Conservation (phyloP, 2,888 invertebrate species). For the Syrphus vitripennis region DNA sequence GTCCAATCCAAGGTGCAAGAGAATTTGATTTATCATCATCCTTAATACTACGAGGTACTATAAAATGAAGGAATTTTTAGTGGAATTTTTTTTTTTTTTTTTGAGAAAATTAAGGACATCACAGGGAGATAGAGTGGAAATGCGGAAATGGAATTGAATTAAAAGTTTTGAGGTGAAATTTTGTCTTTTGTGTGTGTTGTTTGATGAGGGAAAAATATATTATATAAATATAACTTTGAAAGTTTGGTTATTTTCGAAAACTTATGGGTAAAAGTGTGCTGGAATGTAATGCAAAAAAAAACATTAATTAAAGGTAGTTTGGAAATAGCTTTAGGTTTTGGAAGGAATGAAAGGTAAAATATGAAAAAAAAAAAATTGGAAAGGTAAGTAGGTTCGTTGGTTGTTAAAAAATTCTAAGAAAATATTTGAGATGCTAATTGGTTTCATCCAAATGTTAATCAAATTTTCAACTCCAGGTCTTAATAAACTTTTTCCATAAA, state of each 20-base stretch:
- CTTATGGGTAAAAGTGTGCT: background rate
- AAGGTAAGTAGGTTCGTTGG: no score
- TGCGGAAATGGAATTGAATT: conserved; percentile 25
- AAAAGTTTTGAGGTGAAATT: conserved; percentile 17
- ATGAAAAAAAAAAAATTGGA: no score
- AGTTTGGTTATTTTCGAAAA: background rate
- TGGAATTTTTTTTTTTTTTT: no score
- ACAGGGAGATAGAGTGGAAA: background rate
- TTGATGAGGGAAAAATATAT: background rate
- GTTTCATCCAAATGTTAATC: no score
- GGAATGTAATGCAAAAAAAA: background rate
- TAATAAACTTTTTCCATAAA: no score
- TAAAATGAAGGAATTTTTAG: conserved; percentile 6
- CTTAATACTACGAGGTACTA: no score
- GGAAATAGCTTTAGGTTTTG: background rate
- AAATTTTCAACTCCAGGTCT: no score
- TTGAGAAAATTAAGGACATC: background rate
- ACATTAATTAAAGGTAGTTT: conserved; percentile 1
- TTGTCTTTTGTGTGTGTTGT: background rate
- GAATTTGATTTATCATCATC: conserved; percentile 61
- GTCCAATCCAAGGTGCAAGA: background rate
- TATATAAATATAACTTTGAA: no score
- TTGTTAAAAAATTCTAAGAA: no score
- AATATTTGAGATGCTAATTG: no score
- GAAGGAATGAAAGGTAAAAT: no score